phyloP scores from a whole-genome alignment of 2,888 invertebrate species.

The Mesorhabditis sp. region DNA sequence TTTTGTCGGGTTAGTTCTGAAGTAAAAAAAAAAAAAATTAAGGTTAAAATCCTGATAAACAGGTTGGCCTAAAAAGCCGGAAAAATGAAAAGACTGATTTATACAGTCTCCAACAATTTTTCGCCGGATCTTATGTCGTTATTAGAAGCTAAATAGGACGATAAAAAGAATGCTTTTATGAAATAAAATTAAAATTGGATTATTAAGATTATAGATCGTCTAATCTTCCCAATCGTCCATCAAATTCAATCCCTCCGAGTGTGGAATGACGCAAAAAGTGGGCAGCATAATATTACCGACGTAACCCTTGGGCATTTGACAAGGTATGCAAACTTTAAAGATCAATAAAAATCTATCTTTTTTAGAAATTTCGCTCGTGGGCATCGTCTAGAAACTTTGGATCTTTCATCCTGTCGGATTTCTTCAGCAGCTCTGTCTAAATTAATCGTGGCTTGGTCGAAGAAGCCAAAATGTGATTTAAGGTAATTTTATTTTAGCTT shows the following conservation, averaged over 20 bases:
- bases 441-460: constrained; percentile 25
- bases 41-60: too few relatives aligned
- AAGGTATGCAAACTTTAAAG: constrained; percentile 17
- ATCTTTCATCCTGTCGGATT: constrained; percentile 28
- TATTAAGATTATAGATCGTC: neutral
- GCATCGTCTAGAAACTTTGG: constrained; percentile 26
- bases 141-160: too few relatives aligned
- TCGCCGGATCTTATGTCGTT: too few relatives aligned
- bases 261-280: constrained; percentile 41
- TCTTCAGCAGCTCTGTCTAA: constrained; percentile 17
- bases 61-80: too few relatives aligned
- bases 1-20: constrained; percentile 26
- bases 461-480: constrained; percentile 21
- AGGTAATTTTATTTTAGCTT: neutral
- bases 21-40: neutral
- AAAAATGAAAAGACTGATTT: too few relatives aligned
- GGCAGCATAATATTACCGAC: constrained; percentile 37
- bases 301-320: constrained; percentile 27
- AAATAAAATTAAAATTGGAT: neutral
- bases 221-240: constrained; percentile 4
- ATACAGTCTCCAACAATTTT: too few relatives aligned
- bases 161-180: too few relatives aligned
- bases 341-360: neutral
- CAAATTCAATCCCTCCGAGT: constrained; percentile 30
- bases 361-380: constrained; percentile 20